Evolutionary conservation across 2,888 invertebrate species (phyloP), one percentile per base, ranked within the genome.

Genomic region (Drosophila ezoana): DNA sequence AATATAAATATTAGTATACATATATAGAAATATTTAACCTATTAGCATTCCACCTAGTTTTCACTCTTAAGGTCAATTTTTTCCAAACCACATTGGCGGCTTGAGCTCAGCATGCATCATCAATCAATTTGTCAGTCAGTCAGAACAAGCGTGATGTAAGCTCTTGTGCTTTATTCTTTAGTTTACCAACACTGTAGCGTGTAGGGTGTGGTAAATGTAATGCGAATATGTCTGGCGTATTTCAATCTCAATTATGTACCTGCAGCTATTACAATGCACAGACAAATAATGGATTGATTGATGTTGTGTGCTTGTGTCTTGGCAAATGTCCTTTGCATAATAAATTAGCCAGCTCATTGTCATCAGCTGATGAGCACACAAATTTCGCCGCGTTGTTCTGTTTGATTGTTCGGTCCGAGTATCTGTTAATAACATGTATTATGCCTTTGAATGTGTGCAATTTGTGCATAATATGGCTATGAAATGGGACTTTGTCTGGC

Each of bases 211-310:
- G 23, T 14, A 11, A 20, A 18, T 37, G 49, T 49, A 49, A 49
- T 49, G 49, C 37, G 49, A 20, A 20, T 49, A 33, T 16, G 38
- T 13, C 14, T 23, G 16, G 14, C 13, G 16, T 8, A 23, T 35
- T 54, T 8, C 9, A 35, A 54, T 54, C 41, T 54, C 16, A 59
- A 43, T 53, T 54, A 43, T 9, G 23, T 43, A 20, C 33, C 16
- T 35, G 13, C n/a, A 32, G 16, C 18, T 28, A 8, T 9, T 4
- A 35, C 13, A 28, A 1, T 28, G 8, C 14, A 43, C n/a, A 3
- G 9, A 11, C 38, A 18, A 4, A 11, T 40, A 51, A 57, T 43
- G 16, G 33, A 56, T 57, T 59, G 59, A 56, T 59, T 56, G 43
- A 56, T 59, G 56, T 33, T 54, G 44, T 35, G n/a, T n/a, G 18